These are phyloP conservation scores for Orius insidiosus DNA, from an alignment of 1,140 invertebrate species.

Conservation along the genomic window DNA sequence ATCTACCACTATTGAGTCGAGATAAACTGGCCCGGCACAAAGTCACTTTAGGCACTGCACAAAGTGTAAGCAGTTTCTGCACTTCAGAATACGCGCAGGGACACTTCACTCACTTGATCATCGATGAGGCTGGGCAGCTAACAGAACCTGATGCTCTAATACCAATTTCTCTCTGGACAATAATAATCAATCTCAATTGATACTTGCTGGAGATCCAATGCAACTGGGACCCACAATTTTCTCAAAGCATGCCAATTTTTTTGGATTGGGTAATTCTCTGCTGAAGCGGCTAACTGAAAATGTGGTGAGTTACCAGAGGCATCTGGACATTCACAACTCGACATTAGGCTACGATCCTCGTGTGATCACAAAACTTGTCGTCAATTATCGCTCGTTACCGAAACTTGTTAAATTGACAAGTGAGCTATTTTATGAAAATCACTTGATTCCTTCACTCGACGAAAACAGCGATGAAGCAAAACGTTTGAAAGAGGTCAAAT, in stretches of 20 bases:
- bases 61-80: slow-evolving; percentile 47
- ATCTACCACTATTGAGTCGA: slow-evolving; percentile 1
- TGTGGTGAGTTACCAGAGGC: slow-evolving; percentile 21
- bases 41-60: slow-evolving; percentile 69
- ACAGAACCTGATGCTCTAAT: slow-evolving; percentile 77
- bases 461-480: slow-evolving; percentile 2
- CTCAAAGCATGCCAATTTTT: slow-evolving; percentile 40
- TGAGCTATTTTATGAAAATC: slow-evolving; percentile 62
- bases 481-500: neutral
- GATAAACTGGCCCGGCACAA: slow-evolving; percentile 45
- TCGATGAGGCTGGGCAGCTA: slow-evolving; percentile 84
- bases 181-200: slow-evolving; percentile 37
- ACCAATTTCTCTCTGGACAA: slow-evolving; percentile 33
- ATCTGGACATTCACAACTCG: slow-evolving; percentile 25
- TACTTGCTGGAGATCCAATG: slow-evolving; percentile 79
- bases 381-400: slow-evolving; percentile 65
- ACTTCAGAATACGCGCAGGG: slow-evolving; percentile 43
- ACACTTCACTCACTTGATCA: slow-evolving; percentile 72
- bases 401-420: slow-evolving; percentile 59
- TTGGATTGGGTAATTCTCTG: slow-evolving; percentile 35
- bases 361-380: slow-evolving; percentile 49
- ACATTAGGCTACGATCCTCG: slow-evolving; percentile 43
- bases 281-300: slow-evolving; percentile 23
- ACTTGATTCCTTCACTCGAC: slow-evolving; percentile 34
- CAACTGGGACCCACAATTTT: slow-evolving; percentile 74